A percentile compares a stretch with the other conserved stretches of the same genome.
phyloP scores from a whole-genome alignment of 2,797 vertebrate genomes.

The Scomberomorus guttatus region DNA sequence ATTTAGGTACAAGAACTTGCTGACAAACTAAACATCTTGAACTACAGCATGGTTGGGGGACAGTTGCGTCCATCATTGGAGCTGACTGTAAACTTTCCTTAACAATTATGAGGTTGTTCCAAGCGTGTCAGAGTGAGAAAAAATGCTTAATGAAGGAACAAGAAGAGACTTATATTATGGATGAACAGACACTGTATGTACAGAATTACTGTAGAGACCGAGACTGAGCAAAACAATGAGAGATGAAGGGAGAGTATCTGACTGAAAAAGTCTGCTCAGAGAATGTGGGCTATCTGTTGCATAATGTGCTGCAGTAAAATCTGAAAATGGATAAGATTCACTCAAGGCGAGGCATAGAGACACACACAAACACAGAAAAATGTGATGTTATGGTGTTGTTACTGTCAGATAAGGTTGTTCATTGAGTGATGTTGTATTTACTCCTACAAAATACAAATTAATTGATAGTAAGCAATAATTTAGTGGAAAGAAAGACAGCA shows the following conservation, averaged over 20 bases:
- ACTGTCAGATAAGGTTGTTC: conserved; percentile 30
- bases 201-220: not conserved
- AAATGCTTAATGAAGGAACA: not conserved
- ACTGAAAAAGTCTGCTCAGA: conserved; percentile 42
- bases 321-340: conserved; percentile 45
- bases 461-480: conserved; percentile 30
- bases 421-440: not conserved
- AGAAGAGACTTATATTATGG: not conserved
- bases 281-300: conserved; percentile 54
- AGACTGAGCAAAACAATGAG: not conserved
- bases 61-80: not conserved
- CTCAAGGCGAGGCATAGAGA: conserved; percentile 28
- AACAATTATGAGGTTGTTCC: not conserved
- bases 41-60: not conserved
- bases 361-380: conserved; percentile 23
- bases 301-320: conserved; percentile 63
- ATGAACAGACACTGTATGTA: not conserved
- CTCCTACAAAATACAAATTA: conserved; percentile 43
- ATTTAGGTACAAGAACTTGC: not conserved
- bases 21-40: not conserved
- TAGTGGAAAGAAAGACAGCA: not conserved
- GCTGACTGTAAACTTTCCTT: not conserved
- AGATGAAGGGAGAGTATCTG: conserved; percentile 1
- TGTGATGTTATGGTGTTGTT: conserved; percentile 14
- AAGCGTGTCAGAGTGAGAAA: not conserved